Percentiles rank a stretch among this genome's conserved stretches.
These are phyloP conservation scores for Chouioia cunea DNA, from an alignment of 2,888 invertebrate genomes.

Conservation along the genomic window DNA sequence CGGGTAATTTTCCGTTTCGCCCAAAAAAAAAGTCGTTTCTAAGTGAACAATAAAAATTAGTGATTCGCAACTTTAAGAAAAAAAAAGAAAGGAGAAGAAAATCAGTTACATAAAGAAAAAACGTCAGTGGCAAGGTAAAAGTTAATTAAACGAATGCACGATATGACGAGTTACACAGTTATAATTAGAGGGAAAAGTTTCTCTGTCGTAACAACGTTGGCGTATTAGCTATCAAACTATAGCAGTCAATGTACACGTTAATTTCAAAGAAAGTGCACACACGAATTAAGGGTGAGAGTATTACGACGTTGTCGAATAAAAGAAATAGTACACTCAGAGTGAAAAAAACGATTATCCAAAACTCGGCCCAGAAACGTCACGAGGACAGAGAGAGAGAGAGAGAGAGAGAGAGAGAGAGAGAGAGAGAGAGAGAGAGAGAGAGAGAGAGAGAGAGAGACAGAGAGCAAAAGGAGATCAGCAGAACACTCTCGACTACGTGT, in stretches of 20 bases:
- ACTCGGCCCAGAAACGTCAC: no score
- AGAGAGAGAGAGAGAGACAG: not conserved
- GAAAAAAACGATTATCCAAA: no score
- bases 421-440: not conserved
- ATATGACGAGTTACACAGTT: not conserved
- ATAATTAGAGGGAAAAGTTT: conserved; percentile 15
- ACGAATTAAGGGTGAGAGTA: conserved; percentile 42
- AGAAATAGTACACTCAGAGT: no score
- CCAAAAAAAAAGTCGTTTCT: not conserved
- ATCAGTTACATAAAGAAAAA: no score
- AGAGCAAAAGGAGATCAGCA: no score
- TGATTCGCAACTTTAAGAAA: not conserved
- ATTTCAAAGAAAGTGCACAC: conserved; percentile 40
- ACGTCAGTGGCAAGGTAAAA: conserved; percentile 6
- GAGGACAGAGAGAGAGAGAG: not conserved
- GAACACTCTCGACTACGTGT: no score
- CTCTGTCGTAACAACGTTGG: conserved; percentile 33
- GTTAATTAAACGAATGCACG: conserved; percentile 14
- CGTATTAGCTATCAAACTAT: conserved; percentile 17
- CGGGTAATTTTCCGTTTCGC: no score
- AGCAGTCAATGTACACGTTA: conserved; percentile 15
- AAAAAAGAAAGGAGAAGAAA: no score
- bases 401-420: conserved; percentile 14
- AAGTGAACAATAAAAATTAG: not conserved
- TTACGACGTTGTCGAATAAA: conserved; percentile 5